These are phyloP conservation scores for Haemorhous mexicanus DNA, from an alignment of 2,113 vertebrate species.

Conservation along the genomic window DNA sequence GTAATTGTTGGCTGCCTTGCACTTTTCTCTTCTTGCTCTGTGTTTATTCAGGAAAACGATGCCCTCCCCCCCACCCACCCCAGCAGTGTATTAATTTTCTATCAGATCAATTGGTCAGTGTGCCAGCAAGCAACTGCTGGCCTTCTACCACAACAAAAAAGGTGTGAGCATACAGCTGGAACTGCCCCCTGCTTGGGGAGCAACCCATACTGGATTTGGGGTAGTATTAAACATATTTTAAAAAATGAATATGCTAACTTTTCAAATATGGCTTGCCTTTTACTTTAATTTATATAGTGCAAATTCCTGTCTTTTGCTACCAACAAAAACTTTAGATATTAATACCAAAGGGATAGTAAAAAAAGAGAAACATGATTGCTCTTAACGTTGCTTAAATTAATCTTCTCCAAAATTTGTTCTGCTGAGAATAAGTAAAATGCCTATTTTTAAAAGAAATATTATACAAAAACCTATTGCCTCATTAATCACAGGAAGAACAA, in stretches of 20 bases:
- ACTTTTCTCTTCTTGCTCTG: not conserved
- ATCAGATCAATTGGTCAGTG: not conserved
- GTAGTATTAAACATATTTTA: not conserved
- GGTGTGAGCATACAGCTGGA: not conserved
- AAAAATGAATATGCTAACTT: not conserved
- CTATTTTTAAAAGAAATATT: not conserved
- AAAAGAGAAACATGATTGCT: not conserved
- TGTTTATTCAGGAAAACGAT: not conserved
- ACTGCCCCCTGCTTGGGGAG: not conserved
- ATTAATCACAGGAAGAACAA: not conserved
- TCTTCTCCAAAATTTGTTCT: not conserved
- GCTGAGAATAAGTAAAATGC: not conserved
- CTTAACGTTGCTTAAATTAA: not conserved
- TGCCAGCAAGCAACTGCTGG: not conserved
- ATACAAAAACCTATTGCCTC: not conserved
- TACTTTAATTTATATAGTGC: not conserved
- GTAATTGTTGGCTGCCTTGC: not conserved
- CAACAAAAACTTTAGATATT: not conserved
- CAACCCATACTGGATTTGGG: not conserved
- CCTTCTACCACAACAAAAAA: not conserved
- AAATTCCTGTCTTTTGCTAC: not conserved
- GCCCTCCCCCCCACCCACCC: accelerated
- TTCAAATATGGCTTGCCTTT: not conserved
- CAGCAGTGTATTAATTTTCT: not conserved
- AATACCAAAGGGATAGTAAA: not conserved